Conservation (phyloP, 2,888 invertebrate species). For the Branchellion lobata region DNA sequence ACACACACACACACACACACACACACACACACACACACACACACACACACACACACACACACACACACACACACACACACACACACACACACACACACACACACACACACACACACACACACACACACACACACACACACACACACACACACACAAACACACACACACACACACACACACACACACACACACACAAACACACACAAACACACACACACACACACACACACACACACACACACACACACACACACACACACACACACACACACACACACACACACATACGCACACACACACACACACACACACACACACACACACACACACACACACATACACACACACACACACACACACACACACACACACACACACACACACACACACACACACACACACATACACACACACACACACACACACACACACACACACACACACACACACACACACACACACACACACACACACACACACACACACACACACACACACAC, state of each 20-base stretch:
- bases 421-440: neutral
- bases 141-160: constrained; percentile 13
- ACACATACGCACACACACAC: constrained; percentile 19
- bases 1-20: constrained; percentile 23
- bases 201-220: constrained; percentile 26
- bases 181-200: constrained; percentile 28
- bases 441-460: constrained; percentile 36
- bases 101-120: constrained; percentile 15
- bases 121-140: constrained; percentile 25
- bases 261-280: constrained; percentile 23
- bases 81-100: constrained; percentile 21
- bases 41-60: constrained; percentile 23
- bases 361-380: constrained; percentile 16
- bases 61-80: constrained; percentile 23
- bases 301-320: constrained; percentile 23
- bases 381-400: constrained; percentile 28
- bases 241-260: neutral
- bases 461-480: constrained; percentile 33
- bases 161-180: constrained; percentile 10
- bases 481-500: constrained; percentile 8
- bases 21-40: constrained; percentile 23
- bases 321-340: constrained; percentile 22
- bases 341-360: constrained; percentile 18
- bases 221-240: constrained; percentile 27
- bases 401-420: neutral